Evolutionary conservation across 2,797 vertebrate genomes (phyloP), one percentile per base, ranked within the genome.

Genomic region (Naso thynnoides): DNA sequence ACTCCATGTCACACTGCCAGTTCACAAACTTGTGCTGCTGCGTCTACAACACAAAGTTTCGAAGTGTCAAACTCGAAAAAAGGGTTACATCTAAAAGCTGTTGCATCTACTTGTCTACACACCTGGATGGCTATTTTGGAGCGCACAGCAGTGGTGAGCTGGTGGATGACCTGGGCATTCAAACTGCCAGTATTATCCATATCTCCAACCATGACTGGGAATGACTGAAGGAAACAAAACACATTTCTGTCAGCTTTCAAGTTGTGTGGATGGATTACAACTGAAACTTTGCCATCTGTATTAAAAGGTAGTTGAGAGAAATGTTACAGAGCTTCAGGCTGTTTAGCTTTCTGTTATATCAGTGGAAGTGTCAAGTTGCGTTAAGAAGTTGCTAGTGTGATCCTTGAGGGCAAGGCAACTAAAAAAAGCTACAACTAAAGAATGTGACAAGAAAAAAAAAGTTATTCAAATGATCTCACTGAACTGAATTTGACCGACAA

Each of bases 21-120:
- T 97, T 98, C 70, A 97, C 95, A 82, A 98, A 98, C 92, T 97
- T 98, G 0, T 97, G 94, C 87, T 97, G 96, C 86, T 98, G 97
- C 19, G 96, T 97, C 97, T 98, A 55, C 2, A 75, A 15, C 2
- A 77, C 11, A 56, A 15, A 49, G 52, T 36, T 36, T 36, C 9
- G 9, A 36, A 39, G 27, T 9, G 2, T 44, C 5, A 36, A 4
- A 56, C 9, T 11, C 27, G 31, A 42, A 33, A 19, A 27, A 69
- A 33, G 33, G 24, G 50, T 11, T 5, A 19, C 6, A 70, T 38
- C 15, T 60, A 10, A n/a, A 47, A 2, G 11, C 3, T 15, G 53
- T 14, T 36, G 0, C 10, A 4, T 50, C 24, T 3, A 0, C 7
- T 19, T 6, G 27, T 50, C 19, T 70, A 56, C 50, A 42, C 78